Base-by-base conservation (phyloP, 2,113 vertebrate species). In the Trogon melanurus region DNA sequence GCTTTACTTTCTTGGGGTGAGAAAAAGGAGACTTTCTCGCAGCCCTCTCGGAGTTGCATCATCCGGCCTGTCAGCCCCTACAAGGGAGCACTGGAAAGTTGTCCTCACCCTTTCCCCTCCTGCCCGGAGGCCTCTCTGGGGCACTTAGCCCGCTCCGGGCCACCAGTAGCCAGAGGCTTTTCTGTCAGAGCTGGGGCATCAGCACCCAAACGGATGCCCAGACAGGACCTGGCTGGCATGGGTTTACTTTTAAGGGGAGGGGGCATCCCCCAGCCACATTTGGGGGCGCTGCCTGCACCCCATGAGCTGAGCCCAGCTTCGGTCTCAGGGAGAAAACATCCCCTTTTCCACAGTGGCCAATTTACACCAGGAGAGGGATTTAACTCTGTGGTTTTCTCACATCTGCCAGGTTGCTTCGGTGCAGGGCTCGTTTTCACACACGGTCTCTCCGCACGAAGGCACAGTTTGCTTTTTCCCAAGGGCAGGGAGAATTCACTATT, bases 11-110 rank as follows among this genome's bases (percentile, higher is more conserved):
- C 12, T 41, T 57, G 85, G 66, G 11, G 34, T 13, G 51, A 23
- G 57, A 25, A 70, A 87, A 91, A 41, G 20, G 65, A 74, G 95
- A 93, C 32, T 96, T 95, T 93, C 71, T 76, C 72, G 16, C 72
- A 76, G 2, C 29, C 34, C 8, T 69, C 53, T 36, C 7, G 8
- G 57, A 84, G 86, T 95, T 96, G 95, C 95, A 95, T 96, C 89
- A 96, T 88, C 86, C 86, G 53, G 79, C 64, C 62, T 70, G 83
- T 70, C 87, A 92, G 72, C 51, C 89, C 65, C 56, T 66, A 23
- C n/a, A 29, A 81, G 22, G 67, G 64, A 91, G 69, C 73, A 3
- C 48, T 85, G 94, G 78, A 75, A 96, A 94, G 90, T 94, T 96
- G 66, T 58, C 41, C 70, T 44, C 66, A 64, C 29, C 83, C 94